Evolutionary conservation across 1,140 invertebrate species (phyloP).

Genomic region (Drosophila insularis): DNA sequence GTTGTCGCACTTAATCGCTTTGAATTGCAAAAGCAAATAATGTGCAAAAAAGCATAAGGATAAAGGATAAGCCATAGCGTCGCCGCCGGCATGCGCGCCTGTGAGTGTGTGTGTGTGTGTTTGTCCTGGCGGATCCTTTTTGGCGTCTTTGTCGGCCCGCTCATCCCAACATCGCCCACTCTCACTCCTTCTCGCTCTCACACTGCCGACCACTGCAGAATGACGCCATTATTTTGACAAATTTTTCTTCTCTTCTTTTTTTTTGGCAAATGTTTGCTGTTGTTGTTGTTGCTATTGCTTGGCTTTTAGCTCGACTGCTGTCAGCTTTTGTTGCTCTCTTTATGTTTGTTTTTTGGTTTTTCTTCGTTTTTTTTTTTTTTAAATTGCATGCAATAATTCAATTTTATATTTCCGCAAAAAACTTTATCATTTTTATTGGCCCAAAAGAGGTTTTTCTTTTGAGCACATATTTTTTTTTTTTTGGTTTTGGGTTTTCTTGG

Average conservation of each 20-base stretch:
- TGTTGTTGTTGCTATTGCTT: constrained; percentile 35
- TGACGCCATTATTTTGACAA: constrained; percentile 82
- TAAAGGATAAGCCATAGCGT: constrained; percentile 79
- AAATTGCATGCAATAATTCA: constrained; percentile 82
- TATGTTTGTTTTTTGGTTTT: constrained; percentile 5
- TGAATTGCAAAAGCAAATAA: constrained; percentile 81
- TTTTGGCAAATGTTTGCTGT: constrained; percentile 72
- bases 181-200: neutral
- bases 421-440: constrained; percentile 80
- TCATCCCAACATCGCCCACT: constrained; percentile 27
- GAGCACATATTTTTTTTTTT: constrained; percentile 25
- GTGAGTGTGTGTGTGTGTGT: constrained; percentile 10
- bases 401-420: constrained; percentile 80
- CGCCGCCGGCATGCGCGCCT: constrained; percentile 49
- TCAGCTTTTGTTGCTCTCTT: constrained; percentile 70
- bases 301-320: constrained; percentile 72
- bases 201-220: constrained; percentile 72
- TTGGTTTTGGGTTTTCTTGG: constrained; percentile 27
- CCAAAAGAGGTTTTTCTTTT: constrained; percentile 36
- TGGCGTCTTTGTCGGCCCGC: constrained; percentile 65
- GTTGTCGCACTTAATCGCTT: constrained; percentile 77
- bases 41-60: constrained; percentile 79
- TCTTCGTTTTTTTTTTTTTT: constrained; percentile 40
- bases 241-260: constrained; percentile 34
- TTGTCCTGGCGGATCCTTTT: constrained; percentile 64